phyloP scores from a whole-genome alignment of 1,140 invertebrate species.

The Drosophila miranda region DNA sequence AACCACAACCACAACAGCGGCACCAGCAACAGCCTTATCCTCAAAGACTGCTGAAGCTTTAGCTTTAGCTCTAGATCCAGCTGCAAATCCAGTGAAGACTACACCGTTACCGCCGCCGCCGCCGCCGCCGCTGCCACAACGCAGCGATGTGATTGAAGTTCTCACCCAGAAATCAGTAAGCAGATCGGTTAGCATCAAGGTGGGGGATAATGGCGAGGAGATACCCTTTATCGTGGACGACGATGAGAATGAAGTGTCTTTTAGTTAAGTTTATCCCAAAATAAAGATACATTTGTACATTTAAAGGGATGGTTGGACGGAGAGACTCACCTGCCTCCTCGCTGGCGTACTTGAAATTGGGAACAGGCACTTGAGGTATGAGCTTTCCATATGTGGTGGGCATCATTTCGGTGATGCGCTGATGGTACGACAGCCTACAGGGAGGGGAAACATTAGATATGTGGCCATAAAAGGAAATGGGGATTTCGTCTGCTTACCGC shows the following conservation, averaged over 20 bases:
- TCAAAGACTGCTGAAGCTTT: constrained; percentile 1
- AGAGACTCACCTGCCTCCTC: constrained; percentile 89
- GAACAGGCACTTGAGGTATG: constrained; percentile 90
- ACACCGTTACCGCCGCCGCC: not conserved
- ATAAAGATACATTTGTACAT: constrained; percentile 3
- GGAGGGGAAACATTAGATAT: constrained; percentile 60
- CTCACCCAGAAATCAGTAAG: constrained; percentile 79
- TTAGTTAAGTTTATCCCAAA: constrained; percentile 4
- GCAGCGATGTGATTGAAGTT: constrained; percentile 60
- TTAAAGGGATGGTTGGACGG: not conserved
- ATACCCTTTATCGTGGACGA: constrained; percentile 75
- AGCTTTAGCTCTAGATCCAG: no score
- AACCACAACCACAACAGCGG: constrained; percentile 19
- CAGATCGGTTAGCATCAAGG: constrained; percentile 77
- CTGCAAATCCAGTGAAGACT: no score
- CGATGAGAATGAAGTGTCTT: constrained; percentile 66
- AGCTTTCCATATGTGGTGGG: constrained; percentile 93
- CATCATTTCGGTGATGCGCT: constrained; percentile 95
- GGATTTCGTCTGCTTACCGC: constrained; percentile 84
- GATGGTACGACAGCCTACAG: constrained; percentile 96
- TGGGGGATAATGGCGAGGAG: constrained; percentile 75
- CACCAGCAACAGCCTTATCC: not conserved
- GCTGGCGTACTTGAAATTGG: constrained; percentile 91
- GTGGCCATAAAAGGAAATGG: not conserved
- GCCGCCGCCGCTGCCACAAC: not conserved